Percentiles rank a stretch among this genome's conserved stretches.
Conservation (phyloP, 1,140 invertebrate species). For the Melitaea cinxia region DNA sequence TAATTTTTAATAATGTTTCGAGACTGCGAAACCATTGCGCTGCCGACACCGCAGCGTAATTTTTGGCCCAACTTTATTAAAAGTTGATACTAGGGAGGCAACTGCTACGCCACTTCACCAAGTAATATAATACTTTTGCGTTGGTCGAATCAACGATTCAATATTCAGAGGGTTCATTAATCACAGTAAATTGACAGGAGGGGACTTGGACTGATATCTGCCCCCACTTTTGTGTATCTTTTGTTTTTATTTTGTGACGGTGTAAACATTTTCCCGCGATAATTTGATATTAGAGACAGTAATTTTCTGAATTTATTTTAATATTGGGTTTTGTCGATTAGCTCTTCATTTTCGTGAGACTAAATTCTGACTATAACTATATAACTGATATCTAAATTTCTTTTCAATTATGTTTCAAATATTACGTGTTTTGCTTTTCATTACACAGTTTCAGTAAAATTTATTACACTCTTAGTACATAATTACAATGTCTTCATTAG, state of each 20-base stretch:
- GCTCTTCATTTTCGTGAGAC: neutral
- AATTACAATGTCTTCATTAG: neutral
- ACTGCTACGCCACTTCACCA: conserved; percentile 50
- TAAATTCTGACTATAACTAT: too few species aligned
- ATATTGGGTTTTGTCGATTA: conserved; percentile 26
- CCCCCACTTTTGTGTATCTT: conserved; percentile 45
- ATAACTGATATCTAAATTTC: too few species aligned
- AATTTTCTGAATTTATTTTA: conserved; percentile 27
- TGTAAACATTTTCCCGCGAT: conserved; percentile 52
- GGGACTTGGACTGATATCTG: conserved; percentile 57
- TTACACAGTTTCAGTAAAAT: too few species aligned
- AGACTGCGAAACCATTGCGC: conserved; percentile 35
- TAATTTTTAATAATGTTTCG: conserved; percentile 41
- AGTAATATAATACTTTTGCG: conserved; percentile 74
- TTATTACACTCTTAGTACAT: too few species aligned
- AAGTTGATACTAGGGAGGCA: conserved; percentile 59
- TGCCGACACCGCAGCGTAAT: conserved; percentile 39
- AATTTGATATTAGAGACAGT: conserved; percentile 52
- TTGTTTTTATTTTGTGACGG: conserved; percentile 58
- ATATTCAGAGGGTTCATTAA: conserved; percentile 77
- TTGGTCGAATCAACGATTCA: conserved; percentile 74
- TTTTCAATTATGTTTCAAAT: too few species aligned
- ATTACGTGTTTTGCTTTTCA: too few species aligned
- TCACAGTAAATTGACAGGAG: conserved; percentile 78
- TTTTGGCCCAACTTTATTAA: conserved; percentile 66